Conservation (phyloP, 1,140 invertebrate genomes). For the Charaxes varanes region DNA sequence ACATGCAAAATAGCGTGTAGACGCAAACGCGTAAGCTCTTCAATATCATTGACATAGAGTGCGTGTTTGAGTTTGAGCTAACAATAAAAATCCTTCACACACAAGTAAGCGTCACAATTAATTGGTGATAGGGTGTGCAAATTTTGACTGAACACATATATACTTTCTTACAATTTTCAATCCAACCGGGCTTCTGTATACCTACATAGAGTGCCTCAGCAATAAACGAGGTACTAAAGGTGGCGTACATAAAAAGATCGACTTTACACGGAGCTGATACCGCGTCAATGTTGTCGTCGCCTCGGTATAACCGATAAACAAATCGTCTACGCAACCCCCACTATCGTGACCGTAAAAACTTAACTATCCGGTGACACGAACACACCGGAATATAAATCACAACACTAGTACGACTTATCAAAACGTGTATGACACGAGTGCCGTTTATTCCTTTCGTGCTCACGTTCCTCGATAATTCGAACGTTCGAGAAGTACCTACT, state of each 20-base stretch:
- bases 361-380: constrained; percentile 66
- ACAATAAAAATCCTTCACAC: too few species aligned
- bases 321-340: constrained; percentile 56
- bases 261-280: constrained; percentile 50
- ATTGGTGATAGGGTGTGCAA: too few species aligned
- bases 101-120: too few species aligned
- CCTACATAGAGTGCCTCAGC: constrained; percentile 23
- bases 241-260: constrained; percentile 62
- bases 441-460: too few species aligned
- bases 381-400: constrained; percentile 64
- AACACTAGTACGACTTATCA: constrained; percentile 56
- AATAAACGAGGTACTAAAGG: constrained; percentile 61
- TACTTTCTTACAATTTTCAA: constrained; percentile 10
- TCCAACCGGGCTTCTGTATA: constrained; percentile 5
- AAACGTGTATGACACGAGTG: constrained; percentile 58
- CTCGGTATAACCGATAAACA: constrained; percentile 55
- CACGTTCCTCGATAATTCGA: too few species aligned
- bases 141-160: too few species aligned
- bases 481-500: too few species aligned
- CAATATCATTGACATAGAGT: too few species aligned
- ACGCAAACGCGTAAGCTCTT: too few species aligned
- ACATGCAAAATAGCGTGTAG: too few species aligned
- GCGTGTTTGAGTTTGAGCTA: too few species aligned
- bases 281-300: constrained; percentile 58
- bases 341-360: constrained; percentile 64